phyloP scores from a whole-genome alignment of 2,113 vertebrate genomes.

The Hypomesus transpacificus region DNA sequence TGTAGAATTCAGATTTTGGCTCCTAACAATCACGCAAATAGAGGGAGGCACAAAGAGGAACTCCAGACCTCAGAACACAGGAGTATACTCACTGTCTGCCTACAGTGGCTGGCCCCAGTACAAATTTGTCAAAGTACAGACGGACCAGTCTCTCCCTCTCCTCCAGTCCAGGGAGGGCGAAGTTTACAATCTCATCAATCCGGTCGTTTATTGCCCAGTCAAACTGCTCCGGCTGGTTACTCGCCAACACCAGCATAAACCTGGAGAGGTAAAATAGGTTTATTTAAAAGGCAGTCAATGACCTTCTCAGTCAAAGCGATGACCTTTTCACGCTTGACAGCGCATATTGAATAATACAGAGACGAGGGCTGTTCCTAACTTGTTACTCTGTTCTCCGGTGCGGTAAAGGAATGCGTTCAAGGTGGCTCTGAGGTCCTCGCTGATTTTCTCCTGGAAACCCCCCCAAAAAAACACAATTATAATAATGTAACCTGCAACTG shows the following conservation, averaged over 20 bases:
- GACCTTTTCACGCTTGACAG: conserved; percentile 40
- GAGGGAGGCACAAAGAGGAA: not conserved
- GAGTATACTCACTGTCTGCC: conserved; percentile 87
- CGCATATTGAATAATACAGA: conserved; percentile 37
- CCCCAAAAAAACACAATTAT: too few species aligned
- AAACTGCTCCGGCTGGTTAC: conserved; percentile 97
- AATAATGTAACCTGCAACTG: too few species aligned
- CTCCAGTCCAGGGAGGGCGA: conserved; percentile 77
- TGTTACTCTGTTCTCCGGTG: conserved; percentile 91
- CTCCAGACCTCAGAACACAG: not conserved
- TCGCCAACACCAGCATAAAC: conserved; percentile 98
- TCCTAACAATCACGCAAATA: not conserved
- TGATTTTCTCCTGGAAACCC: conserved; percentile 88
- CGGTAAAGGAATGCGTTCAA: conserved; percentile 95
- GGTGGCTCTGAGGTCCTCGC: conserved; percentile 95
- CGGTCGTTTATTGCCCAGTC: conserved; percentile 98
- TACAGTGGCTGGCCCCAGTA: conserved; percentile 89
- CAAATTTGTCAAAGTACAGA: conserved; percentile 92
- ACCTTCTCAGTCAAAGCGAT: conserved; percentile 35
- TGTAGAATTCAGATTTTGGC: too few species aligned
- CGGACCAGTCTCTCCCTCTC: conserved; percentile 91
- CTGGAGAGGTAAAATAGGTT: conserved; percentile 54
- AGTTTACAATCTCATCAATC: conserved; percentile 94
- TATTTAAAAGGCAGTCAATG: not conserved
- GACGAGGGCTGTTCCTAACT: conserved; percentile 22